Evolutionary conservation across 2,888 invertebrate species (phyloP), one percentile per base, ranked within the genome.

Genomic region (Tetropium fuscum): DNA sequence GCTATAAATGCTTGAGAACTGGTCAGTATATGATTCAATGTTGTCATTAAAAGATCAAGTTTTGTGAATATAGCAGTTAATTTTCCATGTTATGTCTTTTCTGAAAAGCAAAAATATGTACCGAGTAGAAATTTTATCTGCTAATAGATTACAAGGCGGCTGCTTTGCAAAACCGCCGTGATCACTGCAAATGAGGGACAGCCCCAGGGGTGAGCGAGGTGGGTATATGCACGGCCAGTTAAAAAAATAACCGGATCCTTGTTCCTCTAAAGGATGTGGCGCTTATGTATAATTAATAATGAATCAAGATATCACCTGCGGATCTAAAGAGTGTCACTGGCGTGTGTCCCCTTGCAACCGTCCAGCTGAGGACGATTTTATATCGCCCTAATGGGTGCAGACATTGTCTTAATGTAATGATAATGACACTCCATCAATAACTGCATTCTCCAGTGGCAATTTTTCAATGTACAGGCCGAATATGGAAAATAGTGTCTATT

Each of bases 331-430:
- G 54, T 54, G 54, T 44, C 54, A 54, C 34, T 44, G 54, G 53
- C 53, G 45, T 43, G 54, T 45, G 54, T n/a, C 54, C 44, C 54
- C 22, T 57, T 51, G 41, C 47, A 36, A 44, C 32, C 27, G 38
- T 38, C 53, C 64, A 64, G 64, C 60, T 64, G 64, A 58, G 54
- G 48, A 34, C 25, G 53, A 45, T 47, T 47, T 34, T 34, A 45
- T 59, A 49, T 45, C 44, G 55, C 48, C 32, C 58, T 64, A 64
- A 64, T 51, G 25, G 51, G 15, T 11, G 11, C 38, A 48, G 44
- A n/a, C 22, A 22, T 36, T 20, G 22, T 48, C 48, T 8, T 48
- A 48, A 36, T 64, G 55, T 47, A 64, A 55, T 53, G 60, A 55
- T 64, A 60, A 64, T 64, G 43, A 64, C 43, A 38, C 48, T 30